Percentiles rank a stretch among this genome's conserved stretches.
Evolutionary conservation across 2,888 invertebrate genomes (phyloP).

Genomic region (Drosophila atripex): DNA sequence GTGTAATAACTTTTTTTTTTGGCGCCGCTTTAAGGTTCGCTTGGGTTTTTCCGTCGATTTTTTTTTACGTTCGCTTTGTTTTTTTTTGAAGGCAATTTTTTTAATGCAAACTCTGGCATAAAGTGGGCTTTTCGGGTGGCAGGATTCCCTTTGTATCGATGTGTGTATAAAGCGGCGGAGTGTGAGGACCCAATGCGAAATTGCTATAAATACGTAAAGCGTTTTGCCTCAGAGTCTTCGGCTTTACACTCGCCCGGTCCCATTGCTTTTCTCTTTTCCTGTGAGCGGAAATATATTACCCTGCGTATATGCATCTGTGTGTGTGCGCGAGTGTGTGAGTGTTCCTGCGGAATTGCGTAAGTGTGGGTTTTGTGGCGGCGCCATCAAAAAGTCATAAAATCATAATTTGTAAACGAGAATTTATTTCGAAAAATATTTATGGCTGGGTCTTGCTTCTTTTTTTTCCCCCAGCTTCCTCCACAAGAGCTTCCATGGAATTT

Average conservation of each 20-base stretch:
- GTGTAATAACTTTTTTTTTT: constrained; percentile 65
- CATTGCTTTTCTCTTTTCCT: neutral
- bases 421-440: constrained; percentile 80
- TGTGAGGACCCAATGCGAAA: constrained; percentile 39
- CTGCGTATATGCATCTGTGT: constrained; percentile 18
- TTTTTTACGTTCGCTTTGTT: constrained; percentile 36
- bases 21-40: constrained; percentile 33
- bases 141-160: constrained; percentile 43
- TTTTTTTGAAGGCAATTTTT: constrained; percentile 57
- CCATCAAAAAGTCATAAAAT: constrained; percentile 81
- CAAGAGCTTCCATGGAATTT: constrained; percentile 60
- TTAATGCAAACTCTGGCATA: constrained; percentile 50
- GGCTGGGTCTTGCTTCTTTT: constrained; percentile 53
- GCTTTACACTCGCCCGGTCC: constrained; percentile 29
- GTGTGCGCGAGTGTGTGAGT: neutral
- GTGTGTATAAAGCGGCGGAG: constrained; percentile 7
- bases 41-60: constrained; percentile 24
- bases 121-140: constrained; percentile 28
- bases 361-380: constrained; percentile 61
- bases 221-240: constrained; percentile 55
- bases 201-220: constrained; percentile 72
- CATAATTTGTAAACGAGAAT: constrained; percentile 81
- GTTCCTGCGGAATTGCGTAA: constrained; percentile 36
- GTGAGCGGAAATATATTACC: constrained; percentile 29
- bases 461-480: constrained; percentile 37